Base-by-base conservation (phyloP, 2,113 vertebrate genomes). In the Lanius ludovicianus region DNA sequence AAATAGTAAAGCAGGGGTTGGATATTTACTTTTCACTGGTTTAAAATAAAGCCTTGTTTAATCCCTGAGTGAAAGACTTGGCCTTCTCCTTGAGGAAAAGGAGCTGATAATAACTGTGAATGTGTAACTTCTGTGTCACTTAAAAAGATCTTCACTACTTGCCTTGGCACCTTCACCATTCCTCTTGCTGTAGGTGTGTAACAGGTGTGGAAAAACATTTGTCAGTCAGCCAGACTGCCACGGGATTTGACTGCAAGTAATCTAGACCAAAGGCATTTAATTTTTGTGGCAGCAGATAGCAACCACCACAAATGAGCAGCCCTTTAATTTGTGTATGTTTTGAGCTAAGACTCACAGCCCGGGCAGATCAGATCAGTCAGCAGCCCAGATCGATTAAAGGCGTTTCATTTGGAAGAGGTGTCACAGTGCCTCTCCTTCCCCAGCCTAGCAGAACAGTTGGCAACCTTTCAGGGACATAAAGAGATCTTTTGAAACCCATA, bases 31-130 rank as follows among this genome's bases (percentile, higher is more conserved):
- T 96, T 96, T 87, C 90, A 80, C 71, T 69, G 35, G 18, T 88
- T 97, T 94, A 77, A 93, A 96, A 92, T 87, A 93, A 93, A 59
- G 55, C 39, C 47, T 88, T 74, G 64, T 89, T 95, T 94, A 95
- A 94, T 88, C 67, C 76, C 68, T 55, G 53, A 80, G 79, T 79
- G 87, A 93, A 93, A 93, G 81, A 68, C 56, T 89, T 56, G 7
- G 50, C 80, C 64, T 91, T 74, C 82, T 83, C 67, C 75, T 88
- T 15, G 37, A 83, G 79, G 90, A 92, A n/a, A 83, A 90, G 55
- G 23, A 86, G 46, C 56, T 81, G 85, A 42, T 95, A 90, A 94
- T 80, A 95, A 86, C 82, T 70, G 57, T 69, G 90, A 84, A 92
- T 35, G 27, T 67, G 20, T n/a, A 86, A 84, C 42, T 94, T 62